Percentiles rank a stretch among this genome's conserved stretches.
phyloP scores from a whole-genome alignment of 2,797 vertebrate genomes.

The Acrocephalus scirpaceus region DNA sequence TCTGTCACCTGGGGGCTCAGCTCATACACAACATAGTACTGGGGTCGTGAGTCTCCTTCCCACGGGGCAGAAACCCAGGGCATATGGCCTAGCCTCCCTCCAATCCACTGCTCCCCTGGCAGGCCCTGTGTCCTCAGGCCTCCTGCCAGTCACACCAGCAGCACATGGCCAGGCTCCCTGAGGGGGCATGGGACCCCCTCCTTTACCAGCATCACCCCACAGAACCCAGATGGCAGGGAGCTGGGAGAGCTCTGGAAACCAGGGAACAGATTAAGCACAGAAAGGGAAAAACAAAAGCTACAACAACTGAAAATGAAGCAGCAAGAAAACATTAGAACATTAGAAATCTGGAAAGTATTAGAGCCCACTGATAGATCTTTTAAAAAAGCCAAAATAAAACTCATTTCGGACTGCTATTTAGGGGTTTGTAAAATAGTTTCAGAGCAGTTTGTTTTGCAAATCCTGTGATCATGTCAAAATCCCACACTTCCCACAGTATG shows the following conservation, averaged over 20 bases:
- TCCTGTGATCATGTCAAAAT: background rate
- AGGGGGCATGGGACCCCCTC: fast-evolving
- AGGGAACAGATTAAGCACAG: background rate
- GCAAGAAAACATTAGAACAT: constrained; percentile 33
- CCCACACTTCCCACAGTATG: background rate
- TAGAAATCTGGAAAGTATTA: constrained; percentile 63
- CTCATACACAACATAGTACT: background rate
- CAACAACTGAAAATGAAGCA: background rate
- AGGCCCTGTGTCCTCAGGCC: background rate
- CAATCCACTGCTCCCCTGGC: background rate
- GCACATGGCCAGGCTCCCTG: background rate
- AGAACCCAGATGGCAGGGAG: background rate
- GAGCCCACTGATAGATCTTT: background rate
- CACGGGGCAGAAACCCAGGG: background rate
- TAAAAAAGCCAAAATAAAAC: constrained; percentile 40
- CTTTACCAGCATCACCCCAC: background rate
- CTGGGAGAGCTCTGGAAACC: background rate
- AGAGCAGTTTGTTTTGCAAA: constrained; percentile 41
- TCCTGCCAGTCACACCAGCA: background rate
- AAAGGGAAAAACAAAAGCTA: background rate
- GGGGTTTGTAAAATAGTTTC: constrained; percentile 53
- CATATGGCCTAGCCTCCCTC: background rate
- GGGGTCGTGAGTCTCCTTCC: background rate
- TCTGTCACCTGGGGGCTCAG: background rate
- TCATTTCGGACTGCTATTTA: constrained; percentile 34